Percentiles rank a stretch among this genome's conserved stretches.
Evolutionary conservation across 2,797 vertebrate species (phyloP).

Genomic region (Buphagus erythrorhynchus): DNA sequence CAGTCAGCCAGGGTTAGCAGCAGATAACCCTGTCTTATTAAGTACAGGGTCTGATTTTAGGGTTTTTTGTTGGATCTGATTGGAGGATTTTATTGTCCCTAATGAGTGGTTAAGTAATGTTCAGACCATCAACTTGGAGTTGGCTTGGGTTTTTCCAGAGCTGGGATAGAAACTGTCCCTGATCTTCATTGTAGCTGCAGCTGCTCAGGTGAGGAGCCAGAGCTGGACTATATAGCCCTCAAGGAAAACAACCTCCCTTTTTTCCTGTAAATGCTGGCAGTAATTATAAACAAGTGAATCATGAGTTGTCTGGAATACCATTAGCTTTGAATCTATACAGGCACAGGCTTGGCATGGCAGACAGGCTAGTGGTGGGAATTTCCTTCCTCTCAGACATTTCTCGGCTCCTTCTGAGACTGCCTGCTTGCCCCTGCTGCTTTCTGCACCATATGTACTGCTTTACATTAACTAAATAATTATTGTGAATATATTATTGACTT

Average conservation of each 20-base stretch:
- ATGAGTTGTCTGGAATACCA: not conserved
- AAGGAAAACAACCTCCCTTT: not conserved
- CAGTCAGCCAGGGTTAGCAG: conserved; percentile 23
- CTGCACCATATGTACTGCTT: not conserved
- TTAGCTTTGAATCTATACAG: not conserved
- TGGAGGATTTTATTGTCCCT: not conserved
- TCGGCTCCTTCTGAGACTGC: not conserved
- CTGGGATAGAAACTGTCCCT: not conserved
- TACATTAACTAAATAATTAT: not conserved
- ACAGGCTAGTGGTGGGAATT: not conserved
- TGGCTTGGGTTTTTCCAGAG: not conserved
- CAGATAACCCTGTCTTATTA: not conserved
- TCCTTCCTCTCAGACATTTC: not conserved
- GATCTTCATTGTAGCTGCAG: not conserved
- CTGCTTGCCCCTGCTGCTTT: not conserved
- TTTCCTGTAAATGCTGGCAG: not conserved
- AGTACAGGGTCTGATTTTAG: not conserved
- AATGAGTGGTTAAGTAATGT: not conserved
- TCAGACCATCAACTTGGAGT: not conserved
- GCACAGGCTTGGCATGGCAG: not conserved
- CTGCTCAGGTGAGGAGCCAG: not conserved
- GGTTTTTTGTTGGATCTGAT: not conserved
- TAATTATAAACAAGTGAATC: not conserved
- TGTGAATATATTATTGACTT: not conserved
- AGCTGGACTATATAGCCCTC: not conserved